A percentile compares a stretch with the other conserved stretches of the same genome.
phyloP scores from a whole-genome alignment of 30 jellyfish, hydroid and myxozoan species.

The Hydra vulgaris region DNA sequence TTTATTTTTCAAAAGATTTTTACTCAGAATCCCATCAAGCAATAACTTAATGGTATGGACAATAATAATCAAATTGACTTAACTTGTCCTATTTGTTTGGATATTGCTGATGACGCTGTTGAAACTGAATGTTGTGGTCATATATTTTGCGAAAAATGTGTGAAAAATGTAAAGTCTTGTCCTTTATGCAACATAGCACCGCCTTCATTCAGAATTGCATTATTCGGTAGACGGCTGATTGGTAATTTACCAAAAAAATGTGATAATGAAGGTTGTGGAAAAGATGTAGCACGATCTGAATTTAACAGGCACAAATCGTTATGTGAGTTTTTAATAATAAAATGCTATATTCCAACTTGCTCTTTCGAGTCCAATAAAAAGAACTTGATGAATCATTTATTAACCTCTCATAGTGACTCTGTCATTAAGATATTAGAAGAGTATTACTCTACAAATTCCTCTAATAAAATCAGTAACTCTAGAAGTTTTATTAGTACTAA shows the following conservation, averaged over 20 bases:
- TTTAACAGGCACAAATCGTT: constrained; percentile 29
- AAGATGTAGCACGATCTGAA: constrained; percentile 36
- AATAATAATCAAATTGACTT: not conserved
- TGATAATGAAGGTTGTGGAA: constrained; percentile 43
- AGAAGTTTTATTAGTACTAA: constrained; percentile 25
- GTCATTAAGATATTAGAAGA: constrained; percentile 17
- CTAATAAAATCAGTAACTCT: not conserved
- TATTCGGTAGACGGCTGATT: constrained; percentile 40
- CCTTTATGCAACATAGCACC: constrained; percentile 46
- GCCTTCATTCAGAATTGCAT: constrained; percentile 17
- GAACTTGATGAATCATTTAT: constrained; percentile 43
- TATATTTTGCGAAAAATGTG: constrained; percentile 49
- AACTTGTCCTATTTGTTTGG: constrained; percentile 65
- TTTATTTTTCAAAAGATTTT: too few relatives aligned
- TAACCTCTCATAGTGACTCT: constrained; percentile 19
- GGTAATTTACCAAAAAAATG: constrained; percentile 43
- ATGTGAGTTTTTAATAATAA: constrained; percentile 25
- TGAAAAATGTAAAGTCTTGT: constrained; percentile 28
- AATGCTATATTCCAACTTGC: constrained; percentile 44
- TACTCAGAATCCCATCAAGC: not conserved
- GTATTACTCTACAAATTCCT: not conserved
- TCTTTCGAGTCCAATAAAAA: constrained; percentile 17
- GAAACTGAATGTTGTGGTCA: constrained; percentile 74
- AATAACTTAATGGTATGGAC: not conserved
- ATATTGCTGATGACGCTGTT: constrained; percentile 58